A percentile compares a stretch with the other conserved stretches of the same genome.
phyloP scores from a whole-genome alignment of 2,888 invertebrate species.

The Dolichomitus sp. region DNA sequence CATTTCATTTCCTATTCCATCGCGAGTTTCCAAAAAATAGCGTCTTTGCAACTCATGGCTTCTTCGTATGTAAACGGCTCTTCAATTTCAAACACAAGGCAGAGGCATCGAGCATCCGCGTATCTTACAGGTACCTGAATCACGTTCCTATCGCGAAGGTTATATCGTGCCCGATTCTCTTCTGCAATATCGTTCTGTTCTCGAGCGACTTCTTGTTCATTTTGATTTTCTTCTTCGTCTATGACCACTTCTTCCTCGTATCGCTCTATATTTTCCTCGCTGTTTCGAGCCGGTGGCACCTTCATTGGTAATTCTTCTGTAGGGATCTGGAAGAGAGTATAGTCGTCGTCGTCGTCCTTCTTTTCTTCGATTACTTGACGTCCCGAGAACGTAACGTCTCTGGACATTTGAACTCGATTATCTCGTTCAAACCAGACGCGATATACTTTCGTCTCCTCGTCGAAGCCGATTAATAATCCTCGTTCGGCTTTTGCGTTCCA shows the following conservation, averaged over 20 bases:
- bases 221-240: neutral
- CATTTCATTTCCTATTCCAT: conserved; percentile 56
- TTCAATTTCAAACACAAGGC: neutral
- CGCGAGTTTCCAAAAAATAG: conserved; percentile 20
- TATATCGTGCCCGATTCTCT: conserved; percentile 17
- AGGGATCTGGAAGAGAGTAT: conserved; percentile 30
- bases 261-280: no score
- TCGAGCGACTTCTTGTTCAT: conserved; percentile 7
- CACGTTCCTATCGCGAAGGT: conserved; percentile 31
- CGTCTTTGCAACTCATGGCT: conserved; percentile 24
- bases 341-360: conserved; percentile 16
- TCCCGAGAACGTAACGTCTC: conserved; percentile 57
- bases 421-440: conserved; percentile 49
- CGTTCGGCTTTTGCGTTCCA: conserved; percentile 27
- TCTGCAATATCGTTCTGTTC: conserved; percentile 12
- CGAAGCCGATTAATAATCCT: conserved; percentile 59
- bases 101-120: conserved; percentile 20
- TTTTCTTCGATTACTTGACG: conserved; percentile 33
- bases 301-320: no score
- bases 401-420: conserved; percentile 54
- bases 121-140: conserved; percentile 41
- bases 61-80: conserved; percentile 44
- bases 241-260: neutral
- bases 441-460: conserved; percentile 59
- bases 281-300: no score